Evolutionary conservation across 1,140 invertebrate genomes (phyloP).

Genomic region (Matsumurasca onukii): DNA sequence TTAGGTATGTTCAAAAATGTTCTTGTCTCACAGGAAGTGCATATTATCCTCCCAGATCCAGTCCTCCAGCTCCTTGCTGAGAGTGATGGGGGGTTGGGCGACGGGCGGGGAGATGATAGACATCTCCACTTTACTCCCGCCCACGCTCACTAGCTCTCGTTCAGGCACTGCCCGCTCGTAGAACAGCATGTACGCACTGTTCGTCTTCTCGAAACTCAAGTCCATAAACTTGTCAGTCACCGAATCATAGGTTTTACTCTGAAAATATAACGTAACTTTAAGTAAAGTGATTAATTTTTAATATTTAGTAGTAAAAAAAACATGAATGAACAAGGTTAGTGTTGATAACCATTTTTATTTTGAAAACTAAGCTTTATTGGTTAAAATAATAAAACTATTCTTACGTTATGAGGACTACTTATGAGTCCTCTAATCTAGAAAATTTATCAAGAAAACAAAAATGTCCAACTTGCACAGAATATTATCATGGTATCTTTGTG

Average conservation of each 20-base stretch:
- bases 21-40: constrained; percentile 92
- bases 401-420: no score
- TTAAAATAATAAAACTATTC: no score
- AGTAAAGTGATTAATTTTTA: no score
- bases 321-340: no score
- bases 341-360: no score
- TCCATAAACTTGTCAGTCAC: constrained; percentile 97
- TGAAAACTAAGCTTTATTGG: no score
- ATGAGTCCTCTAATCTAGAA: no score
- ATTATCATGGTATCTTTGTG: no score
- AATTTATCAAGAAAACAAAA: no score
- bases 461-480: no score
- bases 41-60: constrained; percentile 97
- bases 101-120: constrained; percentile 33
- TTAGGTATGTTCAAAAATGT: constrained; percentile 94
- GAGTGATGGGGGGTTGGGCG: constrained; percentile 52
- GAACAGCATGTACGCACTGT: constrained; percentile 97
- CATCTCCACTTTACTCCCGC: constrained; percentile 35
- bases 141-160: constrained; percentile 40
- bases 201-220: constrained; percentile 96
- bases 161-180: constrained; percentile 67
- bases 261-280: constrained; percentile 46
- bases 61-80: constrained; percentile 79
- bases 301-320: no score
- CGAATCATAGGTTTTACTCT: constrained; percentile 95